phyloP scores from a whole-genome alignment of 2,888 invertebrate genomes.

The Heliconius erato region DNA sequence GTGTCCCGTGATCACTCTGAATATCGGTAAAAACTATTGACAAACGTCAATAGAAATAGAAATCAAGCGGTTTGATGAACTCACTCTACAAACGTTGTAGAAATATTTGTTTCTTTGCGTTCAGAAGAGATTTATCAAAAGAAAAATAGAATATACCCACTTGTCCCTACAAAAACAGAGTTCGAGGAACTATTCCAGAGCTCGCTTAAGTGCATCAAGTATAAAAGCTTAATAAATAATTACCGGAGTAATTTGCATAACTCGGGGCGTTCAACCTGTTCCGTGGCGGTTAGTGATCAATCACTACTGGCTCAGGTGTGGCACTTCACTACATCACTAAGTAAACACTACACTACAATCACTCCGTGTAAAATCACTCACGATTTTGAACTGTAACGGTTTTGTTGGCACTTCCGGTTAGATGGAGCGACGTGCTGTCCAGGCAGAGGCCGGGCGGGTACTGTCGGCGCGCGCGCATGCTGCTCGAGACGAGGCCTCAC shows the following conservation, averaged over 20 bases:
- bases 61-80: not conserved
- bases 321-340: conserved; percentile 50
- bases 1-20: conserved; percentile 4
- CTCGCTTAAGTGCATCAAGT: conserved; percentile 4
- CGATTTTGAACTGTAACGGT: conserved; percentile 45
- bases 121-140: not conserved
- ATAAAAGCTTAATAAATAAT: conserved; percentile 31
- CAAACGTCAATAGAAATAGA: conserved; percentile 13
- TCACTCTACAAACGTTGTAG: not conserved
- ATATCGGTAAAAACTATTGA: conserved; percentile 15
- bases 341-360: conserved; percentile 40
- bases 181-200: conserved; percentile 20
- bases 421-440: conserved; percentile 58
- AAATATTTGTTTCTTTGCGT: not conserved
- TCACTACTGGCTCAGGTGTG: conserved; percentile 47
- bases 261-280: conserved; percentile 59
- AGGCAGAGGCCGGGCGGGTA: conserved; percentile 69
- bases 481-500: conserved; percentile 25
- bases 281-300: conserved; percentile 56
- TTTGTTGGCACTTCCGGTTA: conserved; percentile 18
- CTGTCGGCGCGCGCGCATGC: conserved; percentile 61
- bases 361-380: conserved; percentile 30
- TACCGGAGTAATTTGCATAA: conserved; percentile 33
- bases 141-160: not conserved
- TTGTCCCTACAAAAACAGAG: conserved; percentile 4